These are phyloP conservation scores for Lathamus discolor DNA, from an alignment of 2,113 vertebrate genomes.

Conservation along the genomic window DNA sequence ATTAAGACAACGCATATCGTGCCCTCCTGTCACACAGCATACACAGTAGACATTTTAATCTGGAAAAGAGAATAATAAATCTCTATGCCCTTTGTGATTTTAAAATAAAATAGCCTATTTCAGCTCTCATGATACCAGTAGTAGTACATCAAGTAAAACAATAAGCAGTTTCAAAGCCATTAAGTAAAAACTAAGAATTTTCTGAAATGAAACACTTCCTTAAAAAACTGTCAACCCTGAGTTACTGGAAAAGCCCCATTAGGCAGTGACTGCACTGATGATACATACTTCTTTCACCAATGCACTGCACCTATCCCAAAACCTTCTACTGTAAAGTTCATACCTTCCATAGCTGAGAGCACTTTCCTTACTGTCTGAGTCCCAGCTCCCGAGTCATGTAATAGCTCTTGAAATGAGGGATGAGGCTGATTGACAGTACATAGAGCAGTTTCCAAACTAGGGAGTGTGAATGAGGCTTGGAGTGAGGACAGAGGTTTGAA, in stretches of 20 bases:
- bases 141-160: not conserved
- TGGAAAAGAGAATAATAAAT: not conserved
- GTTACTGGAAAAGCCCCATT: not conserved
- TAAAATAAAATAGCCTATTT: not conserved
- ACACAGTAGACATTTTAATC: not conserved
- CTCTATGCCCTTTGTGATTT: not conserved
- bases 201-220: not conserved
- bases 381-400: not conserved
- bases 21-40: not conserved
- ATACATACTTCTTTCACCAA: not conserved
- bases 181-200: not conserved
- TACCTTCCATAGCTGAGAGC: not conserved
- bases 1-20: fast-evolving
- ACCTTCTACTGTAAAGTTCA: not conserved
- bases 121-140: fast-evolving
- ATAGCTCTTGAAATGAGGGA: not conserved
- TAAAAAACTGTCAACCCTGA: not conserved
- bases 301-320: not conserved
- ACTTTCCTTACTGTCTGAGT: not conserved
- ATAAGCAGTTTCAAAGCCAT: not conserved
- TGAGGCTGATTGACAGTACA: not conserved
- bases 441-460: not conserved
- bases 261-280: not conserved
- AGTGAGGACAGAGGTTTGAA: not conserved
- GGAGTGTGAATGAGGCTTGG: not conserved